A percentile compares a stretch with the other conserved stretches of the same genome.
Evolutionary conservation across 2,113 vertebrate genomes (phyloP).

Genomic region (Istiophorus platypterus): DNA sequence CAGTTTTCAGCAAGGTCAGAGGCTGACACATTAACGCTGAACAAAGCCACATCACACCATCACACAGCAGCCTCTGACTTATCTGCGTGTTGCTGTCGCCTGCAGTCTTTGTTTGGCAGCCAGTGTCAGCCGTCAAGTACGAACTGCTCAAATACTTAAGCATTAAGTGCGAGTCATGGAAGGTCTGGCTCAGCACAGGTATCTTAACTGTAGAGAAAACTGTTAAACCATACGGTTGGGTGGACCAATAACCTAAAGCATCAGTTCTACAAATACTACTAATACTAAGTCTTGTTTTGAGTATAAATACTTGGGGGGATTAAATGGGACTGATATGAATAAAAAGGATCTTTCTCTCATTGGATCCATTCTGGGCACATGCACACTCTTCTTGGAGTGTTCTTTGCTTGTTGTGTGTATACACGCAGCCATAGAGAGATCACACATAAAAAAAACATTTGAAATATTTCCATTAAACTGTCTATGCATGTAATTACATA

Average conservation of each 20-base stretch:
- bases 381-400: neutral
- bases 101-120: neutral
- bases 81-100: neutral
- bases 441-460: too few species aligned
- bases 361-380: neutral
- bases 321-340: too few species aligned
- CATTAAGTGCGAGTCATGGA: neutral
- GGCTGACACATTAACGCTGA: constrained; percentile 31
- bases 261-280: neutral
- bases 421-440: too few species aligned
- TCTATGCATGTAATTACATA: neutral
- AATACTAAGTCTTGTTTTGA: neutral
- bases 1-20: constrained; percentile 33
- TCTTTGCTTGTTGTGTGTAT: too few species aligned
- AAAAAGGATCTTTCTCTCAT: neutral
- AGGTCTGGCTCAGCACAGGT: neutral
- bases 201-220: neutral
- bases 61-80: constrained; percentile 42
- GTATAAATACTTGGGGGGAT: neutral
- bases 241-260: neutral
- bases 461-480: neutral
- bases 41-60: constrained; percentile 47
- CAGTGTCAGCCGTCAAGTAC: constrained; percentile 22
- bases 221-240: neutral
- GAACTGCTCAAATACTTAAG: constrained; percentile 11